Evolutionary conservation across 2,113 vertebrate species (phyloP), one percentile per base, ranked within the genome.

Genomic region (Hypanus sabinus): DNA sequence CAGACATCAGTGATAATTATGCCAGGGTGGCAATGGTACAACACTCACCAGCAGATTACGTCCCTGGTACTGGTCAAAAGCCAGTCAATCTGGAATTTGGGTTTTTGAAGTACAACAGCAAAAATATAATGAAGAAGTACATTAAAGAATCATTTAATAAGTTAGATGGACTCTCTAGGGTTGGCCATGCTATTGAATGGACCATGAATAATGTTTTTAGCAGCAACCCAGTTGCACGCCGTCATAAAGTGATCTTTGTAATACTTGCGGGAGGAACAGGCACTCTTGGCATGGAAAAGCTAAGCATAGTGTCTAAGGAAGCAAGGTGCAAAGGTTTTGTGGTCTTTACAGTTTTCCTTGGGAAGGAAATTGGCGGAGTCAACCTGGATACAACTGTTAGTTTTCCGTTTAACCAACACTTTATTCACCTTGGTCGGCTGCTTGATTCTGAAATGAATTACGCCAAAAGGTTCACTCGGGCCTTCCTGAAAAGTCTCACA

Each of bases 251-350:
- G 33, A 27, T 98, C 94, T 96, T 98, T 87, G 70, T 94, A 12
- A 95, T 98, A 55, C 93, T 98, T 6, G 97, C 96, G 75, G 96
- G 97, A 0, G 94, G 96, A 96, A 98, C 97, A 11, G 96, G 96
- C 70, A 4, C 0, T 0, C 95, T 95, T 95, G 98, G 98, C 96
- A 94, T 24, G 94, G 95, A 95, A 94, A 96, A 94, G 94, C 96
- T 99, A 71, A 95, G 81, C 60, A 95, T 95, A 94, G 36, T 97
- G 77, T 95, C 98, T 46, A 95, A 94, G 0, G 95, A 96, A 95
- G 97, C 97, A 90, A 97, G 97, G 94, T 98, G 98, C 94, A 95
- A 96, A 94, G 98, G 97, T 8, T 96, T 98, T 95, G 96, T 96
- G 0, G 0, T 98, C 94, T 97, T 99, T 60, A 96, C 97, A 88